phyloP scores from a whole-genome alignment of 2,113 vertebrate genomes.

The Corythornis vintsioides region DNA sequence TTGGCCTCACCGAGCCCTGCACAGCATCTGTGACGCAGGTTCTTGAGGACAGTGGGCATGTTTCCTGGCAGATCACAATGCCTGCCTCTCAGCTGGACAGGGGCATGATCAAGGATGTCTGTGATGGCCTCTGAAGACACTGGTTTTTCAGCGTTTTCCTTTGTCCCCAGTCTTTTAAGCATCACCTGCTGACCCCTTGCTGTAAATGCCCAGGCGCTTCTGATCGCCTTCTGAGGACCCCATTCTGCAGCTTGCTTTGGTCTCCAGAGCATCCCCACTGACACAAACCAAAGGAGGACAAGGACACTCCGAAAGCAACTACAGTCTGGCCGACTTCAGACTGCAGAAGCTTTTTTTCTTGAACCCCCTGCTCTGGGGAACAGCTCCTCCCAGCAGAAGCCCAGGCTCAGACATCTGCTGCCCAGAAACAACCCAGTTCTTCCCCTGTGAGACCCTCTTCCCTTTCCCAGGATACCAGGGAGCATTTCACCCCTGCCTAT shows the following conservation, averaged over 20 bases:
- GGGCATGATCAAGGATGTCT: not conserved
- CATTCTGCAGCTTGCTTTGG: not conserved
- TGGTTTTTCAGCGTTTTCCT: not conserved
- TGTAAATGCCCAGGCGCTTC: not conserved
- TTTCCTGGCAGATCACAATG: not conserved
- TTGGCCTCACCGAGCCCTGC: not conserved
- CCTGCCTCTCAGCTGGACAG: not conserved
- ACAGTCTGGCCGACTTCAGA: not conserved
- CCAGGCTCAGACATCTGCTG: not conserved
- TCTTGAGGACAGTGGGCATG: not conserved
- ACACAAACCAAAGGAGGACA: conserved; percentile 23
- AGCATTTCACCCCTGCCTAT: not conserved
- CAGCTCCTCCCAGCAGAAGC: not conserved
- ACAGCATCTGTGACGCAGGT: not conserved
- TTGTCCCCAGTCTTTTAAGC: not conserved
- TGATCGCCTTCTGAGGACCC: not conserved
- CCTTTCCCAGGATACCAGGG: not conserved
- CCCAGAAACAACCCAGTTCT: not conserved
- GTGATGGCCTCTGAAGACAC: not conserved
- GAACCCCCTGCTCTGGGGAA: not conserved
- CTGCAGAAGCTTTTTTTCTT: not conserved
- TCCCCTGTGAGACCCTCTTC: not conserved
- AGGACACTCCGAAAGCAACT: not conserved
- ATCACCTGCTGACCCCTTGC: not conserved
- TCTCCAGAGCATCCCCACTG: not conserved